phyloP scores from a whole-genome alignment of 2,113 vertebrate genomes.

The Panurus biarmicus region DNA sequence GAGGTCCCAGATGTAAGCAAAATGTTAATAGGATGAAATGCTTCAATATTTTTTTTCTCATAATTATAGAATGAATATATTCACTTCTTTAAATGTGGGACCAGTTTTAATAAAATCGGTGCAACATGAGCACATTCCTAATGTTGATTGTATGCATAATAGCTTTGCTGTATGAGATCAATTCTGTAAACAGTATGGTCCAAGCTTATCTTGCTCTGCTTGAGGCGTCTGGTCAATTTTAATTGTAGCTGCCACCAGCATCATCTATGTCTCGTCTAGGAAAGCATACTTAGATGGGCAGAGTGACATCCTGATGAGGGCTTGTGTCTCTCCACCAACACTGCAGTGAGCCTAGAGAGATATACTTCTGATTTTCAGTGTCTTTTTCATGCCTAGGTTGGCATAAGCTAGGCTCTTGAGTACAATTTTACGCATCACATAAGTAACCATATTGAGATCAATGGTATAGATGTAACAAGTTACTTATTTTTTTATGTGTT shows the following conservation, averaged over 20 bases:
- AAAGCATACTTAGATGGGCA: neutral
- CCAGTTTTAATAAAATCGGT: neutral
- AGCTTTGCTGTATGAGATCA: conserved; percentile 32
- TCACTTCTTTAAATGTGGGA: conserved; percentile 25
- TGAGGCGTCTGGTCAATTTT: neutral
- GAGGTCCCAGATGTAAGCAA: conserved; percentile 6
- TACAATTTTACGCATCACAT: neutral
- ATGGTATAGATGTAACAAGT: neutral
- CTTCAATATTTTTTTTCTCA: neutral
- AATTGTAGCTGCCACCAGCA: neutral
- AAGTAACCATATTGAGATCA: neutral
- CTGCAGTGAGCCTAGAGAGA: neutral
- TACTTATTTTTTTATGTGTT: neutral
- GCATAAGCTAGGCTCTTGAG: neutral
- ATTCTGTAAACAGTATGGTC: conserved; percentile 35
- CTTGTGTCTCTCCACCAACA: neutral
- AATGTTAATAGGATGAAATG: conserved; percentile 3
- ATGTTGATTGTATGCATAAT: conserved; percentile 16
- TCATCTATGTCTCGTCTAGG: neutral
- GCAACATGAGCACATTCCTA: conserved; percentile 14
- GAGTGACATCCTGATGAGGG: neutral
- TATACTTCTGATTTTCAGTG: neutral
- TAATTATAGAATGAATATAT: neutral
- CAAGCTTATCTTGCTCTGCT: neutral
- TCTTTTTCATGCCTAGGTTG: neutral